phyloP scores from a whole-genome alignment of 2,888 invertebrate genomes.

The Limnephilus auricula region DNA sequence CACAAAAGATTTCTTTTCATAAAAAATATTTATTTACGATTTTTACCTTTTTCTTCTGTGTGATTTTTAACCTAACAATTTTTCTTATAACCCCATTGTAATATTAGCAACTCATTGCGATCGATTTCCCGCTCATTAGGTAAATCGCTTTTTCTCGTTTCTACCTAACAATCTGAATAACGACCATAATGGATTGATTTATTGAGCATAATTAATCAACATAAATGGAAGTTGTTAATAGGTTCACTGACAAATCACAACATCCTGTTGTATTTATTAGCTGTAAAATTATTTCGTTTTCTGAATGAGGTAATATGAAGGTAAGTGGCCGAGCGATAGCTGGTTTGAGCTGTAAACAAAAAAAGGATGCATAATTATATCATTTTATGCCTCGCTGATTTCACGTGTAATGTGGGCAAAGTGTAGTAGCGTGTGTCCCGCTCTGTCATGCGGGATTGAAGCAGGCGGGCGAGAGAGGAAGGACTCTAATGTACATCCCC shows the following conservation, averaged over 20 bases:
- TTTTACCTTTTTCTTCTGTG: too few relatives aligned
- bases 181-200: not conserved
- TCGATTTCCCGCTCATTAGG: not conserved
- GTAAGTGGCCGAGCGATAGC: not conserved
- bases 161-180: not conserved
- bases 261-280: not conserved
- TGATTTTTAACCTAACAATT: not conserved
- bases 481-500: conserved; percentile 27
- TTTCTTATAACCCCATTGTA: not conserved
- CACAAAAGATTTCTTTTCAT: too few relatives aligned
- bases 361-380: not conserved
- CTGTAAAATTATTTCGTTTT: not conserved
- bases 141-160: not conserved
- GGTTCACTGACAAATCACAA: not conserved
- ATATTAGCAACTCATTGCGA: not conserved
- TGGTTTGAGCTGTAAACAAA: not conserved
- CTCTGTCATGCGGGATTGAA: not conserved
- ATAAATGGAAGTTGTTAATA: not conserved
- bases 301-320: not conserved
- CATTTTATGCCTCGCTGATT: not conserved
- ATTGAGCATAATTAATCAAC: not conserved
- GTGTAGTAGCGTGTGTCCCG: not conserved
- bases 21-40: too few relatives aligned
- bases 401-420: not conserved
- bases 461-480: not conserved